Conservation (phyloP, 1,140 invertebrate genomes). For the Caerostris extrusa region DNA sequence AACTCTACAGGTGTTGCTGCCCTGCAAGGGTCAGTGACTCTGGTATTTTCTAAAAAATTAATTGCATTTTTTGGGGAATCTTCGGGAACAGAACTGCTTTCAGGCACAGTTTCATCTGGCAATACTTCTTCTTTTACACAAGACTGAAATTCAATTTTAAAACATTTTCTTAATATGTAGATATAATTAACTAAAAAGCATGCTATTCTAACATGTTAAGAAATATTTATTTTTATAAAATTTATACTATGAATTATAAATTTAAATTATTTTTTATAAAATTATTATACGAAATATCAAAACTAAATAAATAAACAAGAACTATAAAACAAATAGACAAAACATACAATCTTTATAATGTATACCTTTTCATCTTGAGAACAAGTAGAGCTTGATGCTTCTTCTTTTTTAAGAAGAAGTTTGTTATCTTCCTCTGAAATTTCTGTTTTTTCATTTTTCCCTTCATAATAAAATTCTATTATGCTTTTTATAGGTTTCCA, state of each 20-base stretch:
- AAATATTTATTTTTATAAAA: no score
- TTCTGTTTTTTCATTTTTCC: slow-evolving; percentile 72
- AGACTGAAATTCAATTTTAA: background rate
- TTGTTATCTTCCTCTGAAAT: background rate
- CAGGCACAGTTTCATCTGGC: background rate
- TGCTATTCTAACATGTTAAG: no score
- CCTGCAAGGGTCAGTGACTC: slow-evolving; percentile 69
- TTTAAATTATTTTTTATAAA: no score
- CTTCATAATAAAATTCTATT: slow-evolving; percentile 79
- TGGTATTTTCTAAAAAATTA: slow-evolving; percentile 75
- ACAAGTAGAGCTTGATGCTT: slow-evolving; percentile 31
- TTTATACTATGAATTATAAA: no score
- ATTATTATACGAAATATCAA: no score
- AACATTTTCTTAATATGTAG: no score
- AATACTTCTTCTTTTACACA: slow-evolving; percentile 36
- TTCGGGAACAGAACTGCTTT: slow-evolving; percentile 14
- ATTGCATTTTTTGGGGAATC: slow-evolving; percentile 50
- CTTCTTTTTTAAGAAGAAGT: slow-evolving; percentile 22
- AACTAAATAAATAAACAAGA: no score
- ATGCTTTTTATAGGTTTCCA: slow-evolving; percentile 79
- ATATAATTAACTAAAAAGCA: no score
- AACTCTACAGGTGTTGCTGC: slow-evolving; percentile 40
- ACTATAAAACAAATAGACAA: no score
- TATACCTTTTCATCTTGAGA: slow-evolving; percentile 55
- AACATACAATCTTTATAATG: no score